Percentiles rank a stretch among this genome's conserved stretches.
Evolutionary conservation across 2,113 vertebrate genomes (phyloP).

Genomic region (Etheostoma cragini): DNA sequence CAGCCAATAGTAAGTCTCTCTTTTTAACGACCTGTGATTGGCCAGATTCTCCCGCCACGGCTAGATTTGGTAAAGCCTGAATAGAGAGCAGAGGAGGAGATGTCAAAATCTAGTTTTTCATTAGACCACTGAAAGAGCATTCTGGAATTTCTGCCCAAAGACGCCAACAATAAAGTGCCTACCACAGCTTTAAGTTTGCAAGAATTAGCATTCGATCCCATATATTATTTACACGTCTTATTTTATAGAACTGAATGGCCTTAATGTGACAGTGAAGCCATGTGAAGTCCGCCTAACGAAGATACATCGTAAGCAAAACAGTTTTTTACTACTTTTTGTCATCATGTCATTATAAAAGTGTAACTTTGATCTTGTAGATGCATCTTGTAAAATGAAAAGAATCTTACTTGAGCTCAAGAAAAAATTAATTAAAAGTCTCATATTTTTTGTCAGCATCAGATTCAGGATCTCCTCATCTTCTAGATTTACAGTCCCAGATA

Average conservation of each 20-base stretch:
- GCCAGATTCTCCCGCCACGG: no score
- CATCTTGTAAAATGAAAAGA: background rate
- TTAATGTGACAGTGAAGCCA: constrained; percentile 62
- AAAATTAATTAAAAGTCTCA: background rate
- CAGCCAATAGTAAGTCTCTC: no score
- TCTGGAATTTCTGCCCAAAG: no score
- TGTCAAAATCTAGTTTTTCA: no score
- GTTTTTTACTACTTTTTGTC: background rate
- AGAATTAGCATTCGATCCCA: background rate
- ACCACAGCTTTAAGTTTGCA: no score
- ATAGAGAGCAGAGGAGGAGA: no score
- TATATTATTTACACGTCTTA: background rate
- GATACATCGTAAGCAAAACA: constrained; percentile 71
- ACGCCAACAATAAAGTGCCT: no score
- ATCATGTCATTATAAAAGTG: background rate
- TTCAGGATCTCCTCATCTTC: background rate
- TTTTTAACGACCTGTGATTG: no score
- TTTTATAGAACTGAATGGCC: constrained; percentile 69
- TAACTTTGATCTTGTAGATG: background rate
- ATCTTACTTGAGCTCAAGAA: background rate
- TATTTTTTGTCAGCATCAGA: background rate
- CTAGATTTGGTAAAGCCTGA: no score
- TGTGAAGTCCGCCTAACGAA: constrained; percentile 82
- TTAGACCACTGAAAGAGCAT: no score
- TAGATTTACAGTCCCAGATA: background rate